These are phyloP conservation scores for Apantesis nais DNA, from an alignment of 2,888 invertebrate species.

Conservation along the genomic window DNA sequence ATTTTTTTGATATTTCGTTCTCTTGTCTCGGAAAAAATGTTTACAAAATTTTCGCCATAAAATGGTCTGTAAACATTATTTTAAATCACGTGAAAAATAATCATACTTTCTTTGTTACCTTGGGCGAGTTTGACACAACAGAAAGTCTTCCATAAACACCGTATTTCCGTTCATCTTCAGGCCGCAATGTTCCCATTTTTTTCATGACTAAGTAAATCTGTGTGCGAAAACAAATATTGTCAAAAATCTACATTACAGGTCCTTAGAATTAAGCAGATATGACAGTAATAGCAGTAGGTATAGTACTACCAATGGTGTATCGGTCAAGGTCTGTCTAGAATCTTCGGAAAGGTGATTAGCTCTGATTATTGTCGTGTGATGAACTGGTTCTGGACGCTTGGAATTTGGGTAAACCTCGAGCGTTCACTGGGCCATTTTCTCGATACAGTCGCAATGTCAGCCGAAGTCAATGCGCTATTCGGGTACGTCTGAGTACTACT, in stretches of 20 bases:
- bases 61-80: constrained; percentile 65
- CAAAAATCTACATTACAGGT: not conserved
- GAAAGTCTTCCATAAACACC: constrained; percentile 85
- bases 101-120: constrained; percentile 55
- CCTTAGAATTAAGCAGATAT: not conserved
- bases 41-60: not conserved
- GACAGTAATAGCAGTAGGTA: no score
- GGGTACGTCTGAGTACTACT: no score
- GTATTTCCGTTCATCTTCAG: constrained; percentile 88
- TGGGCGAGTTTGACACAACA: constrained; percentile 70
- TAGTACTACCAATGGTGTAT: no score
- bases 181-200: constrained; percentile 87
- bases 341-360: not conserved
- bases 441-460: not conserved
- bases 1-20: not conserved
- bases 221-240: constrained; percentile 16
- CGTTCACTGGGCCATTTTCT: not conserved
- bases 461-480: no score
- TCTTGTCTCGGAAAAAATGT: not conserved
- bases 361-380: not conserved
- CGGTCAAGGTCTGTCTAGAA: not conserved
- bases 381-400: not conserved
- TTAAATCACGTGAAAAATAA: not conserved
- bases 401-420: no score
- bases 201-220: constrained; percentile 88